phyloP scores from a whole-genome alignment of 2,888 invertebrate genomes.

The Ceriagrion tenellum region DNA sequence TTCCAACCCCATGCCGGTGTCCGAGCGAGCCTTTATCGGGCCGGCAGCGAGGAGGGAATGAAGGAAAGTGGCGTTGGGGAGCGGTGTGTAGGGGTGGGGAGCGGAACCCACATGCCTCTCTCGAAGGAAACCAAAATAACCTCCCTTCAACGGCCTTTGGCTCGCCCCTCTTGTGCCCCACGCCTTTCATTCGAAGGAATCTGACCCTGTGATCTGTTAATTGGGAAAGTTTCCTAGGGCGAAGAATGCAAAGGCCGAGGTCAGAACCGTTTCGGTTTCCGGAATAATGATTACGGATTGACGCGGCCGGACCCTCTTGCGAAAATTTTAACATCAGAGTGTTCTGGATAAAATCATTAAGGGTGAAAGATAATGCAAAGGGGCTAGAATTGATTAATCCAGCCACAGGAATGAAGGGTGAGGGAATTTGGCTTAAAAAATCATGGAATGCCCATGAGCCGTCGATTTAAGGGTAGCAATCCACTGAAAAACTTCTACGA shows the following conservation, averaged over 20 bases:
- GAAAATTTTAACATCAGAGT: neutral
- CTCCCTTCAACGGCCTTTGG: neutral
- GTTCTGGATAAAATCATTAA: neutral
- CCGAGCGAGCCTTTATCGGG: slow-evolving; percentile 39
- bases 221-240: slow-evolving; percentile 43
- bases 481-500: no score
- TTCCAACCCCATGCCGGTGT: neutral
- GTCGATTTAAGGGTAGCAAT: no score
- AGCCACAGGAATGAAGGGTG: neutral
- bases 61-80: neutral
- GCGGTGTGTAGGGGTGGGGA: neutral
- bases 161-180: neutral
- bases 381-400: neutral
- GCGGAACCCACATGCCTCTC: neutral
- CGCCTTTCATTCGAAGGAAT: neutral
- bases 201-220: slow-evolving; percentile 25
- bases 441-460: no score
- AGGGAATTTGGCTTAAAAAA: neutral
- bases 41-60: neutral
- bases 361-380: neutral
- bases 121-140: slow-evolving; percentile 45
- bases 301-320: neutral
- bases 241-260: neutral
- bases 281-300: neutral
- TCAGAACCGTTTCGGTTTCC: neutral